Evolutionary conservation across 2,888 invertebrate species (phyloP).

Genomic region (Eupithecia centaureata): DNA sequence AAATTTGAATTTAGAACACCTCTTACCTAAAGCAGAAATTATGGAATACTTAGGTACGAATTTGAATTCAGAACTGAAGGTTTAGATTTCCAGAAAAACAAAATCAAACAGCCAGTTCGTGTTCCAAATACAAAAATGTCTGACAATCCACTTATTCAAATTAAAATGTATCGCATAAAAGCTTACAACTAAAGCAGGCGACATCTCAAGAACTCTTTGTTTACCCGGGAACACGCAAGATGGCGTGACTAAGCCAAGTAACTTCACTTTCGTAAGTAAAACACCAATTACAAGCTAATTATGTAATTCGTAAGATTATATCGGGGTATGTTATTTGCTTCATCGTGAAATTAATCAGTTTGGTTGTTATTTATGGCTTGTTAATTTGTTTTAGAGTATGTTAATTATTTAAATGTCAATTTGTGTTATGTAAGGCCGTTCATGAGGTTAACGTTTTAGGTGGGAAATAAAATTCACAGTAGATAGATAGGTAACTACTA

Average conservation of each 20-base stretch:
- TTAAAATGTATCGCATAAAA: conserved; percentile 26
- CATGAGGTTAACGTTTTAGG: not conserved
- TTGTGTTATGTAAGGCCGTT: too few species aligned
- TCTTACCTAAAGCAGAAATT: too few species aligned
- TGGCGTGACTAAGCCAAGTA: conserved; percentile 51
- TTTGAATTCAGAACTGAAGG: not conserved
- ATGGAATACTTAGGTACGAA: too few species aligned
- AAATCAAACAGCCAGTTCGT: not conserved
- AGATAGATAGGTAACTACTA: too few species aligned
- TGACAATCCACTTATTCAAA: not conserved
- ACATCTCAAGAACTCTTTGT: conserved; percentile 19
- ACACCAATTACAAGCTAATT: conserved; percentile 25
- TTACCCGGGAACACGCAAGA: conserved; percentile 51
- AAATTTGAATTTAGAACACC: too few species aligned
- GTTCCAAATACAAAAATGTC: not conserved
- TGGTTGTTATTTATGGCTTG: conserved; percentile 4
- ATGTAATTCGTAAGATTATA: conserved; percentile 30
- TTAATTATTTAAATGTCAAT: not conserved
- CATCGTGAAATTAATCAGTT: conserved; percentile 9
- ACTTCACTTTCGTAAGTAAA: conserved; percentile 29
- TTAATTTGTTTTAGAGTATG: not conserved
- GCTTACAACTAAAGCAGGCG: conserved; percentile 3
- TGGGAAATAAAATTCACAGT: not conserved
- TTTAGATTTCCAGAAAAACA: not conserved
- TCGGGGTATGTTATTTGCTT: conserved; percentile 24